phyloP scores from a whole-genome alignment of 2,113 vertebrate species.

The Carollia perspicillata region DNA sequence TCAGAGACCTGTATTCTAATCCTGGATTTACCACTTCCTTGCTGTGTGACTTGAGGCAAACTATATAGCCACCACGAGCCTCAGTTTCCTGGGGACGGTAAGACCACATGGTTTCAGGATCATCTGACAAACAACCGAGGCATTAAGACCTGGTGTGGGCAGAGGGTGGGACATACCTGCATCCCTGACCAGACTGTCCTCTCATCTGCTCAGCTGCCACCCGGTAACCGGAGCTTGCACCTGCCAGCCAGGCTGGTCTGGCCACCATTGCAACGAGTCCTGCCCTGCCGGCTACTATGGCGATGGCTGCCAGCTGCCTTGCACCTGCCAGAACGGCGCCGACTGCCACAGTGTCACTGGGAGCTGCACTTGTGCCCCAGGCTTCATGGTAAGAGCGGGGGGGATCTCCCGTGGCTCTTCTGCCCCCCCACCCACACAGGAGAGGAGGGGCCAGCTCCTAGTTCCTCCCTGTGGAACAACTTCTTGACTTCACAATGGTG shows the following conservation, averaged over 20 bases:
- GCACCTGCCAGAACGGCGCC: slow-evolving; percentile 92
- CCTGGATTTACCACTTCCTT: background rate
- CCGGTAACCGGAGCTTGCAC: slow-evolving; percentile 95
- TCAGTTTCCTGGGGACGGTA: background rate
- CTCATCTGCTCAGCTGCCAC: slow-evolving; percentile 88
- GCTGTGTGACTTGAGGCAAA: background rate
- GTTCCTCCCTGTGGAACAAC: background rate
- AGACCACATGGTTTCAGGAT: background rate
- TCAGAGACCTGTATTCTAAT: background rate
- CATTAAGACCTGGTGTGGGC: background rate
- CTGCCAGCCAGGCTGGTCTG: slow-evolving; percentile 94
- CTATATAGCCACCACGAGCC: background rate
- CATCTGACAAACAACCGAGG: background rate
- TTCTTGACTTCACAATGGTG: background rate
- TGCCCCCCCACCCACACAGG: background rate
- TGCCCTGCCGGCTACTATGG: slow-evolving; percentile 92
- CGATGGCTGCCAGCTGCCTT: slow-evolving; percentile 88
- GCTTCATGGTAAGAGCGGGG: slow-evolving; percentile 88
- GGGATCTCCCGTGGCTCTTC: background rate
- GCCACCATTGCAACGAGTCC: slow-evolving; percentile 95
- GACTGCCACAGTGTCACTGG: slow-evolving; percentile 94
- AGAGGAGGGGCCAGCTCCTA: background rate
- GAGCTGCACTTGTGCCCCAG: slow-evolving; percentile 90
- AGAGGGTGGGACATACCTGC: background rate
- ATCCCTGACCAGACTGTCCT: background rate